Percentiles rank a stretch among this genome's conserved stretches.
These are phyloP conservation scores for Scopus umbretta DNA, from an alignment of 2,113 vertebrate genomes.

Conservation along the genomic window DNA sequence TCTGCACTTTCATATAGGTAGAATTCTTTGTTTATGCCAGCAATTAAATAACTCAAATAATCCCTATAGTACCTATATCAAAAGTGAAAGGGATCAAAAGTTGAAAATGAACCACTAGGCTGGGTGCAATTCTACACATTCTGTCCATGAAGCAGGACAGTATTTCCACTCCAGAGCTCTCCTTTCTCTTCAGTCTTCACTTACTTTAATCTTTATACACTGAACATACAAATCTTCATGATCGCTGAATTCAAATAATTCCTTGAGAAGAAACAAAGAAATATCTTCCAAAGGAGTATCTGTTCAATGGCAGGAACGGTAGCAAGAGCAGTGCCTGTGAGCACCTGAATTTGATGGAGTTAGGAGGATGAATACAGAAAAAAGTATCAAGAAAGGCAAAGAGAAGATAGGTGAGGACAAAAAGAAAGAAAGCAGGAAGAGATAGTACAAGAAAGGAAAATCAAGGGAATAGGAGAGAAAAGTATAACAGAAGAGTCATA, in stretches of 20 bases:
- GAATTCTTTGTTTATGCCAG: not conserved
- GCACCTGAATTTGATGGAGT: not conserved
- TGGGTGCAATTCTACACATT: accelerated
- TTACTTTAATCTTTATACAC: not conserved
- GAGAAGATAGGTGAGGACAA: not conserved
- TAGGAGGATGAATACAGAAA: not conserved
- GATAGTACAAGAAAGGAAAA: slow-evolving; percentile 4
- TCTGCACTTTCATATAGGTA: not conserved
- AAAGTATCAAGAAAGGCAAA: not conserved
- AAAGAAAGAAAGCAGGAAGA: not conserved
- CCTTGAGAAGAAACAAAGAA: not conserved
- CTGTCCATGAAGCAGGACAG: not conserved
- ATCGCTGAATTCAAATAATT: not conserved
- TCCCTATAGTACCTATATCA: not conserved
- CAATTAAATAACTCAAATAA: not conserved
- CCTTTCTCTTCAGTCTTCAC: not conserved
- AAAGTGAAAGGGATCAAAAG: not conserved
- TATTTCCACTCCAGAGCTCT: not conserved
- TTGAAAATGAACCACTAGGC: not conserved
- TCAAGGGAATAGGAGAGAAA: not conserved
- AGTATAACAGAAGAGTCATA: not conserved
- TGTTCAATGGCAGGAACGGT: not conserved
- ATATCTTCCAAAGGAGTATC: not conserved
- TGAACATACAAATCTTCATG: not conserved
- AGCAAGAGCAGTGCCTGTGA: not conserved